Evolutionary conservation across 1,140 invertebrate species (phyloP).

Genomic region (Rhopalosiphum padi): DNA sequence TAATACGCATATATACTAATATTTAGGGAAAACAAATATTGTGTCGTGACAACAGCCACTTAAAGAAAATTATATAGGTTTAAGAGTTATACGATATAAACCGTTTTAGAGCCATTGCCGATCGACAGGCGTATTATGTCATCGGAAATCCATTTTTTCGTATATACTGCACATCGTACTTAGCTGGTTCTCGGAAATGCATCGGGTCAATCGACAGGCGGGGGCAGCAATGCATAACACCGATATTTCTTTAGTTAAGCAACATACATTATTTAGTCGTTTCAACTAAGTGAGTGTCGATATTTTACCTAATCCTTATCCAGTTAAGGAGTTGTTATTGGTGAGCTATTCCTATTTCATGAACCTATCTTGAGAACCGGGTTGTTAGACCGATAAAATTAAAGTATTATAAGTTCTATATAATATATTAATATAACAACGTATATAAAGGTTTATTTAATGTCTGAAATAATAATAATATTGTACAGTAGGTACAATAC

Average conservation of each 20-base stretch:
- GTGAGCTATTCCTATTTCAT: too few relatives aligned
- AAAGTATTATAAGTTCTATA: too few relatives aligned
- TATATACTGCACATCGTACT: neutral
- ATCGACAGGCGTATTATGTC: neutral
- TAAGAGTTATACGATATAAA: neutral
- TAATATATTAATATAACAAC: too few relatives aligned
- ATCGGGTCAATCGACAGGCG: neutral
- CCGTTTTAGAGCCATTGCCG: neutral
- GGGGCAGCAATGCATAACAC: neutral
- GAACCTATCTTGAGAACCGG: too few relatives aligned
- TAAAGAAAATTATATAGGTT: conserved; percentile 26
- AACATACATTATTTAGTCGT: too few relatives aligned
- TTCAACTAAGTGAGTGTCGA: too few relatives aligned
- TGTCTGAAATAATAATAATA: too few relatives aligned
- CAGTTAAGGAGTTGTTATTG: too few relatives aligned
- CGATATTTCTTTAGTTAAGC: neutral
- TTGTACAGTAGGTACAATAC: too few relatives aligned
- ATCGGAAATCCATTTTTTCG: neutral
- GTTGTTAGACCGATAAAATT: too few relatives aligned
- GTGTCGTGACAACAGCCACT: conserved; percentile 48
- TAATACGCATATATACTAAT: neutral
- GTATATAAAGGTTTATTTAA: too few relatives aligned
- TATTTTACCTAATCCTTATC: too few relatives aligned
- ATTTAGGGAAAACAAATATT: conserved; percentile 27
- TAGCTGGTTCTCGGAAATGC: neutral